A percentile compares a stretch with the other conserved stretches of the same genome.
Conservation (phyloP, 2,888 invertebrate species). For the Phortica okadai region DNA sequence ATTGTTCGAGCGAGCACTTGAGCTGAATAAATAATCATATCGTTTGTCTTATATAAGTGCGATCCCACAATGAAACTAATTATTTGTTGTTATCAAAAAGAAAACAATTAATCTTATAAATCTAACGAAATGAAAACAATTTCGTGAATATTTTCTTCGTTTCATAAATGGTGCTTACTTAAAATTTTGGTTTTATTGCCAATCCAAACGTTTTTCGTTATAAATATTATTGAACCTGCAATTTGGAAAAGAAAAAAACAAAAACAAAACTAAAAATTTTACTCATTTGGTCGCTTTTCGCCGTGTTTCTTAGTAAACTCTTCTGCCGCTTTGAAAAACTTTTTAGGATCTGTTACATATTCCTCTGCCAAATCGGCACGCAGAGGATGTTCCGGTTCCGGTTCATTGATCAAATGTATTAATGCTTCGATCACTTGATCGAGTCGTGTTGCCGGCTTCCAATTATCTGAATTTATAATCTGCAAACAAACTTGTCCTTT, state of each 20-base stretch:
- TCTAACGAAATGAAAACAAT: too few species aligned
- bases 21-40: conserved; percentile 12
- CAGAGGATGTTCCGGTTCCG: conserved; percentile 98
- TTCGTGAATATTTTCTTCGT: too few species aligned
- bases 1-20: background rate
- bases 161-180: too few species aligned
- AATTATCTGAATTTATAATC: conserved; percentile 98
- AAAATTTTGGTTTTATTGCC: too few species aligned
- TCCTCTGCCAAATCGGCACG: conserved; percentile 98
- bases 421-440: conserved; percentile 99
- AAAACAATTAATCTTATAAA: too few species aligned
- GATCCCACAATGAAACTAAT: background rate
- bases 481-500: conserved; percentile 99
- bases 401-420: conserved; percentile 96
- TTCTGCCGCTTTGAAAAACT: conserved; percentile 98
- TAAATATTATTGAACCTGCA: background rate
- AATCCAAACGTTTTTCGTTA: too few species aligned
- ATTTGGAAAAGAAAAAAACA: background rate
- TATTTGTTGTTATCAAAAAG: background rate
- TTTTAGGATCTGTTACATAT: conserved; percentile 96
- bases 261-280: conserved; percentile 8
- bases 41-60: background rate
- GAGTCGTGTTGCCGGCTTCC: conserved; percentile 99
- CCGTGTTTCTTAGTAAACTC: conserved; percentile 98
- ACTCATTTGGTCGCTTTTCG: conserved; percentile 93